A percentile compares a stretch with the other conserved stretches of the same genome.
Evolutionary conservation across 2,113 vertebrate species (phyloP).

Genomic region (Poeciliopsis prolifica): DNA sequence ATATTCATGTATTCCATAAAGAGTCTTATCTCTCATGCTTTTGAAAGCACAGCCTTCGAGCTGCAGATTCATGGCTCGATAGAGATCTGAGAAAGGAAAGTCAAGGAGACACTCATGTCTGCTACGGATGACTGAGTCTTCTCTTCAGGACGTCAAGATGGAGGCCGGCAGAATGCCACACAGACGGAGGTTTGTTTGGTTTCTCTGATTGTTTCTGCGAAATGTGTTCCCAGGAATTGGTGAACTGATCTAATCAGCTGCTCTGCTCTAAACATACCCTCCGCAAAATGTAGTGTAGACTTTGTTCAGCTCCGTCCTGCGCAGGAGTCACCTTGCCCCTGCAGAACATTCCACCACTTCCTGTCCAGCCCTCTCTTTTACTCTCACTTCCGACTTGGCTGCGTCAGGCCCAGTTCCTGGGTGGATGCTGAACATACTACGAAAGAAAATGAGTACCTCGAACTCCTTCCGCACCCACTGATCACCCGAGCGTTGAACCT

Average conservation of each 20-base stretch:
- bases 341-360: constrained; percentile 37
- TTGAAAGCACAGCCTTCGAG: no score
- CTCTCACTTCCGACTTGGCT: constrained; percentile 16
- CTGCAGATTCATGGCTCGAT: no score
- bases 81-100: no score
- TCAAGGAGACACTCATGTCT: no score
- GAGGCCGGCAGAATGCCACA: no score
- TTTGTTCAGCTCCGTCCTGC: constrained; percentile 1
- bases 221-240: neutral
- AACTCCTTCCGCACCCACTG: constrained; percentile 21
- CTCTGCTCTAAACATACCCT: neutral
- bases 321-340: constrained; percentile 68
- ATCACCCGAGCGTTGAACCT: constrained; percentile 67
- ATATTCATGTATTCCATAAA: neutral
- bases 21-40: neutral
- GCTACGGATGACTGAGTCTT: no score
- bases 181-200: no score
- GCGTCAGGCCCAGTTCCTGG: no score
- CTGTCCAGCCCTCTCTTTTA: neutral
- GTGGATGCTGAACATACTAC: no score
- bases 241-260: neutral
- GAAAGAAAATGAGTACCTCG: no score
- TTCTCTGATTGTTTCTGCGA: no score
- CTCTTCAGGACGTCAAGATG: no score
- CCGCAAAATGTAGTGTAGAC: neutral